phyloP scores from a whole-genome alignment of 2,113 vertebrate genomes.

The Ardeotis arabs region DNA sequence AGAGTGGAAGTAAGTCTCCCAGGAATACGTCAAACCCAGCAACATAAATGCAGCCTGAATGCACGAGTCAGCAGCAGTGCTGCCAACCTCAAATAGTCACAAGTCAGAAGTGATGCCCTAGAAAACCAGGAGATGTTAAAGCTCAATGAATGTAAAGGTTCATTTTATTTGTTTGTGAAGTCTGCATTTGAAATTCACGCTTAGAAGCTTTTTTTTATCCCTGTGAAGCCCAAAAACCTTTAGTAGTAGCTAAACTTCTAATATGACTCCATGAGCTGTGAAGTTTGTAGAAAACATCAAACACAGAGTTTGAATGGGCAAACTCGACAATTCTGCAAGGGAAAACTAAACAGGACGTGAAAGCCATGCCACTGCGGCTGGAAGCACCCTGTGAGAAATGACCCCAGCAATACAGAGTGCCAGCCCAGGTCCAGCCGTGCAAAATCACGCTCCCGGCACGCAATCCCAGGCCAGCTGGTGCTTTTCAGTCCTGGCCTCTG shows the following conservation, averaged over 20 bases:
- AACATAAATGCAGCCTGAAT: background rate
- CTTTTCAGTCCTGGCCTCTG: background rate
- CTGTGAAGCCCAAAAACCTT: background rate
- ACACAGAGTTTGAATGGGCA: background rate
- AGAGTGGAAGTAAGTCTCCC: background rate
- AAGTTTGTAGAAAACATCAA: background rate
- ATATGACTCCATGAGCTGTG: background rate
- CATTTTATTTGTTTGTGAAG: background rate
- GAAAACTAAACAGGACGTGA: background rate
- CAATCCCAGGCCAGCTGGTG: accelerated
- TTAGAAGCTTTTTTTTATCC: background rate
- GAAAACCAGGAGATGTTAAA: constrained; percentile 2
- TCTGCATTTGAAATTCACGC: background rate
- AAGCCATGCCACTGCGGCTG: background rate
- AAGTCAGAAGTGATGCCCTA: background rate
- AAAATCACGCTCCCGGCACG: accelerated
- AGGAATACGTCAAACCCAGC: constrained; percentile 17
- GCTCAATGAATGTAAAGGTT: background rate
- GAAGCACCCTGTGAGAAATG: background rate
- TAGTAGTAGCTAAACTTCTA: background rate
- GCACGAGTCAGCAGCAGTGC: background rate
- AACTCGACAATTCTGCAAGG: background rate
- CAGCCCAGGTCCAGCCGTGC: background rate
- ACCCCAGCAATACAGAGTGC: accelerated
- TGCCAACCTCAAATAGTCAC: background rate